Conservation (phyloP, 2,113 vertebrate genomes). For the Ciconia boyciana region DNA sequence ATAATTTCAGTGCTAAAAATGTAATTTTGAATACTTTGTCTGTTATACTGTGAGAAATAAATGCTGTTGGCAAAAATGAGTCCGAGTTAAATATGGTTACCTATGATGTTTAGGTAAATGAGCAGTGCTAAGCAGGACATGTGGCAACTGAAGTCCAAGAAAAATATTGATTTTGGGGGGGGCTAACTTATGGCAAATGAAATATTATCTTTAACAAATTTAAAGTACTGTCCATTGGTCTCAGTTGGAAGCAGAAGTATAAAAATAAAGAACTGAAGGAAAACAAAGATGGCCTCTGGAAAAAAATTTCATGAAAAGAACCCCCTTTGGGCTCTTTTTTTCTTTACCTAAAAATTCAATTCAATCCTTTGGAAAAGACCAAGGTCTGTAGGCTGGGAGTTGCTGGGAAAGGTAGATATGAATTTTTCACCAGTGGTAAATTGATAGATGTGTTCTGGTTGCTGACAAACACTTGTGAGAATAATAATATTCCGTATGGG, state of each 20-base stretch:
- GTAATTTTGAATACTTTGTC: background rate
- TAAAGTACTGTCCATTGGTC: background rate
- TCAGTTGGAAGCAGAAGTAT: background rate
- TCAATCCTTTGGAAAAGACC: background rate
- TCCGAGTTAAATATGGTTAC: background rate
- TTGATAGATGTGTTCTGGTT: background rate
- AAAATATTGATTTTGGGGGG: background rate
- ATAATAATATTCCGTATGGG: background rate
- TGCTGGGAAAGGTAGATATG: background rate
- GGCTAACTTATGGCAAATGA: background rate
- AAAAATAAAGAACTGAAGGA: background rate
- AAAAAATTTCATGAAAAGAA: fast-evolving
- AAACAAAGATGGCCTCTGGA: background rate
- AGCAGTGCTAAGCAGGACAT: no score
- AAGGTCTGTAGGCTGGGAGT: background rate
- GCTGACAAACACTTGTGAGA: background rate
- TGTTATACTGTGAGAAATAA: background rate
- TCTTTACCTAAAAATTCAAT: background rate
- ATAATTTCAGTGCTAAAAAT: background rate
- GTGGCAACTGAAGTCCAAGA: background rate
- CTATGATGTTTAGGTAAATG: background rate
- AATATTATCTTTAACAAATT: background rate
- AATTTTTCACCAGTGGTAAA: background rate
- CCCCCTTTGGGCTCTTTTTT: fast-evolving
- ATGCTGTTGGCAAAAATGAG: background rate